Evolutionary conservation across 2,888 invertebrate genomes (phyloP).

Genomic region (Hanleya hanleyi): DNA sequence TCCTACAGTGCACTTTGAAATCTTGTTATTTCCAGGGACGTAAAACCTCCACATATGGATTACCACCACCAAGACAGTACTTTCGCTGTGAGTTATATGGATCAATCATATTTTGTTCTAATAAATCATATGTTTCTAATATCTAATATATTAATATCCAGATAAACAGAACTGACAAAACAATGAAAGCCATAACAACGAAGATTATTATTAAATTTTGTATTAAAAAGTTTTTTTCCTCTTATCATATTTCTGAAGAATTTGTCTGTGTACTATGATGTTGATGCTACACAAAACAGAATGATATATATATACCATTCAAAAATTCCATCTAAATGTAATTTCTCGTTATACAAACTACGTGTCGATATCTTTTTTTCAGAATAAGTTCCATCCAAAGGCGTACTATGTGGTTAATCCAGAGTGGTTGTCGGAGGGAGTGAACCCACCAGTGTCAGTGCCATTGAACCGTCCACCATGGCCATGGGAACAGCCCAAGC

Average conservation of each 20-base stretch:
- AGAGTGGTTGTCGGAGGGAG: slow-evolving; percentile 60
- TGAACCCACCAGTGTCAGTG: slow-evolving; percentile 46
- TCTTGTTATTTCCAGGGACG: neutral
- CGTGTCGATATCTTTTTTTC: slow-evolving; percentile 21
- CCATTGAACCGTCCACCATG: slow-evolving; percentile 57
- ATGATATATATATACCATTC: too few relatives aligned
- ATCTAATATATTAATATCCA: too few relatives aligned
- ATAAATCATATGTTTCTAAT: too few relatives aligned
- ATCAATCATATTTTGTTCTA: neutral
- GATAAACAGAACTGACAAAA: too few relatives aligned
- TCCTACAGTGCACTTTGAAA: too few relatives aligned
- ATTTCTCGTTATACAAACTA: too few relatives aligned
- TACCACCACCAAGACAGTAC: slow-evolving; percentile 53
- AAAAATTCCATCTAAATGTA: too few relatives aligned
- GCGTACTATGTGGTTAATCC: slow-evolving; percentile 59
- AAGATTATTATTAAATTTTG: neutral
- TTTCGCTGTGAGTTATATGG: slow-evolving; percentile 43
- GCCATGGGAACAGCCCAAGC: slow-evolving; percentile 63
- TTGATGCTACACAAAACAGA: too few relatives aligned
- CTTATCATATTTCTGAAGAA: neutral
- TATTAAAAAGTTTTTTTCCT: neutral
- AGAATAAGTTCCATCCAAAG: slow-evolving; percentile 56
- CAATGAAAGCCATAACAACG: neutral
- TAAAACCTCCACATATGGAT: slow-evolving; percentile 19
- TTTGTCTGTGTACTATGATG: neutral